Percentiles rank a stretch among this genome's conserved stretches.
Evolutionary conservation across 2,888 invertebrate genomes (phyloP).

Genomic region (Creontiades dilutus): DNA sequence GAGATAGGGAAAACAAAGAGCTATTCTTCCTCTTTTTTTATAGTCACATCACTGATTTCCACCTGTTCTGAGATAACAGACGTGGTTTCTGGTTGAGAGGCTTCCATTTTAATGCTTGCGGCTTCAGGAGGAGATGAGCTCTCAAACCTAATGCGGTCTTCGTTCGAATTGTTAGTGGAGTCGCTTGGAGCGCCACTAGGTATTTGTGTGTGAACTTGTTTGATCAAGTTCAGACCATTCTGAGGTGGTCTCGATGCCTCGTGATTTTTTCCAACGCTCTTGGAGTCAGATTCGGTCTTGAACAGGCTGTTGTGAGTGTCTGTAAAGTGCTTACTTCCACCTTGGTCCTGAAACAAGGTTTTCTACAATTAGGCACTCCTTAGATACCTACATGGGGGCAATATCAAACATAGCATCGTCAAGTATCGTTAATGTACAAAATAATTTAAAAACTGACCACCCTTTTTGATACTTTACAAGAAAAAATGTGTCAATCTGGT

Average conservation of each 20-base stretch:
- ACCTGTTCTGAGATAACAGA: background rate
- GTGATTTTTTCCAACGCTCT: background rate
- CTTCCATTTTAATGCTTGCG: background rate
- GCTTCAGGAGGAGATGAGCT: background rate
- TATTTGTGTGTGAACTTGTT: background rate
- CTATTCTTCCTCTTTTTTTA: constrained; percentile 1
- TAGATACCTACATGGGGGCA: too few relatives aligned
- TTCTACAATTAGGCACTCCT: background rate
- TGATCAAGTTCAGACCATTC: constrained; percentile 5
- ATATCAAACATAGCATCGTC: too few relatives aligned
- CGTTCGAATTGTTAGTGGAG: background rate
- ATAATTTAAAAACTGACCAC: too few relatives aligned
- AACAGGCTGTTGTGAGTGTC: background rate
- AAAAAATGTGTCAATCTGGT: too few relatives aligned
- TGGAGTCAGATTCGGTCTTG: background rate
- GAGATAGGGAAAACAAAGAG: background rate
- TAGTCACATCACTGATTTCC: background rate
- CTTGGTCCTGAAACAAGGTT: background rate
- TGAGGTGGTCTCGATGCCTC: background rate
- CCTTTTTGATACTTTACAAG: too few relatives aligned
- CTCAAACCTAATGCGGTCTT: background rate
- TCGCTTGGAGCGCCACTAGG: background rate
- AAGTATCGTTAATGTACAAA: too few relatives aligned
- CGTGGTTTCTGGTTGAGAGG: background rate
- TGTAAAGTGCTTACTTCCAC: background rate